Base-by-base conservation (phyloP, 2,888 invertebrate species). In the Chironomus riparius region DNA sequence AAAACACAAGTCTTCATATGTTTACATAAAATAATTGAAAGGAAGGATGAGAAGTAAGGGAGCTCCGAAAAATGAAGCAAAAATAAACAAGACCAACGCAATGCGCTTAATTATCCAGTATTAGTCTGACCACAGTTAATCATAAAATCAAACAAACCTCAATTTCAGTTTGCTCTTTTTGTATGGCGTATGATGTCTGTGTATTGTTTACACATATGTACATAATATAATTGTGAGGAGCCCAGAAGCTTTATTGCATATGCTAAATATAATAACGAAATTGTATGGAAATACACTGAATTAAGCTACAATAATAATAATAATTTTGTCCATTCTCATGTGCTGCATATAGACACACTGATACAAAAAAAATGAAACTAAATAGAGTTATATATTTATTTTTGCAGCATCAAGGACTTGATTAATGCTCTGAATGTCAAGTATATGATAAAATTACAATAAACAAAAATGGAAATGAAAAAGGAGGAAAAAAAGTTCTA, bases 341-440 rank as follows among this genome's bases (percentile, higher is more conserved):
- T 38, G 38, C 38, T 38, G 38, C 10, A 38, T 38, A 38, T 38
- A 38, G 38, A 38, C 38, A 38, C 38, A 10, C 38, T 38, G 38
- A 38, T 38, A 38, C 38, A 38, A 38, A 38, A 38, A 56, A 56
- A 18, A 7, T 18, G 15, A 56, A 18, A 56, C 7, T 15, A 15
- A 15, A 15, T 7, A 18, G 15, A 56, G 56, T 2, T 50, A 50
- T 15, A 62, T 62, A 4, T 38, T 38, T 38, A 48, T 13, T n/a
- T n/a, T 50, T 13, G 50, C 13, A n/a, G 18, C 62, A 62, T 56
- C 62, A 62, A 62, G 62, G 62, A 65, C 22, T 65, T 65, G 65
- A 65, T 65, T 65, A 65, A 65, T 65, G 65, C 21, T 24, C 21
- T 24, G 65, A 65, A 65, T 65, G 65, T 65, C 65, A 65, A 65